phyloP scores from a whole-genome alignment of 2,113 vertebrate species.

The Ptilorrhoa leucosticta region DNA sequence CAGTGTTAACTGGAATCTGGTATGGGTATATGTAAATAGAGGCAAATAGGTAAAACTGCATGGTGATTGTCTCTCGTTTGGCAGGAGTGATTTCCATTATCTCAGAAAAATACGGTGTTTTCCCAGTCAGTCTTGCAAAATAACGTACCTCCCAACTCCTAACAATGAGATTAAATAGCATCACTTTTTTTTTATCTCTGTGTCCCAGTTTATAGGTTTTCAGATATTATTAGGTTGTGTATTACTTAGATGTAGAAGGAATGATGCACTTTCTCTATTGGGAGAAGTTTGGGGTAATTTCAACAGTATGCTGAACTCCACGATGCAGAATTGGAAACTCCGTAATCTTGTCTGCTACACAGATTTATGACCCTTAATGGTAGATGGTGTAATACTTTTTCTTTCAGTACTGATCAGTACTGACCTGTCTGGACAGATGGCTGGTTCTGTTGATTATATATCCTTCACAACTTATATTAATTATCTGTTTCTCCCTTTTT shows the following conservation, averaged over 20 bases:
- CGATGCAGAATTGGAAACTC: not conserved
- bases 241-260: not conserved
- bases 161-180: not conserved
- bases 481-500: not conserved
- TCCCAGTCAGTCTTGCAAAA: not conserved
- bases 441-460: not conserved
- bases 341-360: not conserved
- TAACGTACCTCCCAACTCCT: not conserved
- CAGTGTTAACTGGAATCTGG: not conserved
- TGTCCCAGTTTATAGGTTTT: conserved; percentile 1
- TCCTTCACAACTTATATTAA: not conserved
- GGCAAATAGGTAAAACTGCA: not conserved
- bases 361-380: not conserved
- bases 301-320: not conserved
- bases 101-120: conserved; percentile 26
- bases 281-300: not conserved
- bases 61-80: not conserved
- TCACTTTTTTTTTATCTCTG: not conserved
- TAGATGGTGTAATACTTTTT: not conserved
- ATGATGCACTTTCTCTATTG: not conserved
- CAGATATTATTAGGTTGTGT: not conserved
- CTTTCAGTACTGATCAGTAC: not conserved
- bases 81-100: not conserved
- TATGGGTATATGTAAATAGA: not conserved
- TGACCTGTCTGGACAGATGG: not conserved